Base-by-base conservation (phyloP, 2,113 vertebrate genomes). In the Okapia johnstoni region DNA sequence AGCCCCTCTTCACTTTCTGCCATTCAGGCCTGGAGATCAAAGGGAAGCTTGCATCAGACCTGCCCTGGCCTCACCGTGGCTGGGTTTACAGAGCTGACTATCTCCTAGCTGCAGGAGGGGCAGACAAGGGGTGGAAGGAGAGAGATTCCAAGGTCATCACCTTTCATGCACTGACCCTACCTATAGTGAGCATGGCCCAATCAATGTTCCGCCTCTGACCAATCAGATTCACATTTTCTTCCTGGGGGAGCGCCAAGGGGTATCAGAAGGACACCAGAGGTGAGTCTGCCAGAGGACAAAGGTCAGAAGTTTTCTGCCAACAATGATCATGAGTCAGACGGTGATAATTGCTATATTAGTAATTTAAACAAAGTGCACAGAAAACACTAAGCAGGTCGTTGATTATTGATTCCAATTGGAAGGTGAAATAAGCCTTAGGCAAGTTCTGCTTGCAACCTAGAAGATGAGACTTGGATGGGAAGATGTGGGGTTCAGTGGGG, bases 31-130 rank as follows among this genome's bases (percentile, higher is more conserved):
- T 36, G 10, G 70, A 95, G 16, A 14, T 7, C n/a, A 36, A 28
- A 76, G 40, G 1, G 26, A 77, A 10, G 30, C 73, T 77, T 2
- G 6, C 8, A 9, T 48, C 36, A 91, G 84, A 33, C 58, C 28
- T 3, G 0, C 9, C 61, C 16, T 36, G 11, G 7, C 48, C 10
- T 85, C 11, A 6, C 36, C 0, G 0, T 4, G 33, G 36, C 73
- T 43, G 40, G 12, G 16, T 70, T 40, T n/a, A 2, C 52, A 40
- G 46, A 76, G 25, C 48, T 63, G 76, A 36, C 76, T 9, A 2
- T 13, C 17, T 63, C 30, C 30, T 15, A 17, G 30, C n/a, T 13
- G 33, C 85, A 58, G 66, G 21, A 3, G 55, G 10, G 25, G 48
- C 28, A 23, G 33, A 48, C 36, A 28, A 85, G n/a, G 7, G 19